Base-by-base conservation (phyloP, 2,888 invertebrate genomes). In the Stenichneumon culpator region DNA sequence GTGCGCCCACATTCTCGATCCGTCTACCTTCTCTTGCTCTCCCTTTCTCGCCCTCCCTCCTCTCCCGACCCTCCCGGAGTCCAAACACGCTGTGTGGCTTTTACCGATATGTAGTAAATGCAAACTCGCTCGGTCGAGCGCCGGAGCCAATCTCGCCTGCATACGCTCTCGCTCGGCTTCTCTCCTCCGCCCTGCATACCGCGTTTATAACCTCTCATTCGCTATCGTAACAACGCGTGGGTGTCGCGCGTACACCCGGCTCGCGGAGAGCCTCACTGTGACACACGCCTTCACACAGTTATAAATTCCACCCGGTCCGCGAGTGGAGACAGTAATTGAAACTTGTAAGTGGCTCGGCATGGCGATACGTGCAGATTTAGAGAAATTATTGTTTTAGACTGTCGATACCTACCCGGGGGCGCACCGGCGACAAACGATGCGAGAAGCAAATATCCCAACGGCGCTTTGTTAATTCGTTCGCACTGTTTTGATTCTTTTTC, bases 1-100 rank as follows among this genome's bases (percentile, higher is more conserved):
- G 91, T 91, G 89, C 89, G 91, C 91, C 92, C 92, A 92, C 91
- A 91, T 91, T 91, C 90, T 89, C 88, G 68, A 70, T 63, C 85
- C 82, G 73, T 81, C 81, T 74, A 57, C n/a, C 47, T 32, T n/a
- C 63, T 47, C 52, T 70, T 39, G 25, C 25, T 70, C 47, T 32
- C 19, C 70, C 39, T 57, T 52, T 67, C 68, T 52, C 54, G 19
- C 32, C 32, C 32, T 7, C 32, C 32, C 32, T 6, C 32, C 1
- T 36, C 39, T 11, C 11, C 11, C 39, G 39, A 2, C 16, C 32
- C 7, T n/a, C 39, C 25, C 60, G 32, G 44, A 2, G 22, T 25
- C 57, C 54, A 54, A 22, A 32, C 81, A 50, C 74, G 39, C 54
- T 54, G 47, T 50, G 69, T n/a, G 14, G 16, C 52, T 73, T 69